Evolutionary conservation across 2,113 vertebrate genomes (phyloP), one percentile per base, ranked within the genome.

Genomic region (Aphelocoma coerulescens): DNA sequence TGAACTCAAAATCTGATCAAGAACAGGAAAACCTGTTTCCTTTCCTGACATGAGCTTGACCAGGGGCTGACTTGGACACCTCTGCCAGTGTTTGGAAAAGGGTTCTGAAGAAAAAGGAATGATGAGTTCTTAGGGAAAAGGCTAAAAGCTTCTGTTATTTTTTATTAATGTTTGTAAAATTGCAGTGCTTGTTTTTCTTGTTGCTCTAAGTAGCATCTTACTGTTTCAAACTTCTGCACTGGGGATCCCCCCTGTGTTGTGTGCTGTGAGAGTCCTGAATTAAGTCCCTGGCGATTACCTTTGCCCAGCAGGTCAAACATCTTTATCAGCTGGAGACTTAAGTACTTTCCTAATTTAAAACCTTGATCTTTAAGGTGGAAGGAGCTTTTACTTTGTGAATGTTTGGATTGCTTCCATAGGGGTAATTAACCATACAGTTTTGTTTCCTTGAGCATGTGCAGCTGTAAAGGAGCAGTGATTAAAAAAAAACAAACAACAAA

Each of bases 321-420:
- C 46, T 88, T 80, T 86, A 85, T 66, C 89, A 91, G 59, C 55
- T 74, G 82, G 78, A 91, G 51, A 30, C 26, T 84, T 32, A 57
- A 97, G 37, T 68, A 44, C 51, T 90, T 94, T 67, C 59, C 76
- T 88, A 88, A 90, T 96, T 90, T 90, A 90, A 96, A 94, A 67
- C 67, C 55, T 91, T 85, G 85, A 83, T 88, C 73, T 86, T 90
- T 72, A 93, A 85, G 44, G 63, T 91, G 28, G n/a, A 96, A 94
- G 30, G 78, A 91, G 51, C 63, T 85, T 93, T 93, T 89, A 63
- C 27, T 59, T 80, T 0, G 10, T 88, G 89, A 90, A 88, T 24
- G 15, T 80, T 90, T 93, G 83, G 72, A 74, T 75, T 85, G 22
- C 57, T 96, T 91, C 79, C 57, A 67, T 57, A 51, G 41, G 59